Conservation (phyloP, 2,888 invertebrate genomes). For the Lepidonotus clava region DNA sequence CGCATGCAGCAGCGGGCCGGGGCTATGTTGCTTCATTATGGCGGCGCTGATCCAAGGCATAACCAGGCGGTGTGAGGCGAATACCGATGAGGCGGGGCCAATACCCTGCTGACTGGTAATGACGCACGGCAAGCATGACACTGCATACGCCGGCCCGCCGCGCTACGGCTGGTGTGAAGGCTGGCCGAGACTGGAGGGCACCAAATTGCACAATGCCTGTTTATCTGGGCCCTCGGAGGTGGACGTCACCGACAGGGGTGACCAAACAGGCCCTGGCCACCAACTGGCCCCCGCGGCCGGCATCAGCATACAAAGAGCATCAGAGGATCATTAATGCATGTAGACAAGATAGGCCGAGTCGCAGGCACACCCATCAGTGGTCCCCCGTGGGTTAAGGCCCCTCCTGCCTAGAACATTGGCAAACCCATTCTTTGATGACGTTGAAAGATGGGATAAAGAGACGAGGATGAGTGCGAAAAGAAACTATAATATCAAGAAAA, state of each 20-base stretch:
- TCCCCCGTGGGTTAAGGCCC: neutral
- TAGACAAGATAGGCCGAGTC: neutral
- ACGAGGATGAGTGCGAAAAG: too few relatives aligned
- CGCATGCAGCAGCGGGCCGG: conserved; percentile 12
- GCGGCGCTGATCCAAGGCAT: conserved; percentile 44
- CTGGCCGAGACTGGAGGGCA: neutral
- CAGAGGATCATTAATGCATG: conserved; percentile 31
- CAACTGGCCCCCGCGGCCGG: neutral
- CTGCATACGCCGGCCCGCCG: conserved; percentile 14
- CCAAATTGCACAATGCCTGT: conserved; percentile 46
- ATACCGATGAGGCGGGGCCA: conserved; percentile 7
- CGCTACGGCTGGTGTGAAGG: neutral
- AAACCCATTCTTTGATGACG: too few relatives aligned
- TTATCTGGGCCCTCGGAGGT: conserved; percentile 39
- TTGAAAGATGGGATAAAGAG: too few relatives aligned
- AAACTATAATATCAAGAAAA: too few relatives aligned
- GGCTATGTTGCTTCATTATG: conserved; percentile 50
- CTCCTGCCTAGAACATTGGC: too few relatives aligned
- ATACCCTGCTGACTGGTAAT: conserved; percentile 40
- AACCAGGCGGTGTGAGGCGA: conserved; percentile 28
- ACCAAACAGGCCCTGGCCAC: conserved; percentile 4
- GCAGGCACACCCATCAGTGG: neutral
- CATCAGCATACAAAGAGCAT: conserved; percentile 34
- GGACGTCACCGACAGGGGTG: neutral
- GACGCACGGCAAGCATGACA: conserved; percentile 40